These are phyloP conservation scores for Apaloderma vittatum DNA, from an alignment of 2,113 vertebrate genomes.

Conservation along the genomic window DNA sequence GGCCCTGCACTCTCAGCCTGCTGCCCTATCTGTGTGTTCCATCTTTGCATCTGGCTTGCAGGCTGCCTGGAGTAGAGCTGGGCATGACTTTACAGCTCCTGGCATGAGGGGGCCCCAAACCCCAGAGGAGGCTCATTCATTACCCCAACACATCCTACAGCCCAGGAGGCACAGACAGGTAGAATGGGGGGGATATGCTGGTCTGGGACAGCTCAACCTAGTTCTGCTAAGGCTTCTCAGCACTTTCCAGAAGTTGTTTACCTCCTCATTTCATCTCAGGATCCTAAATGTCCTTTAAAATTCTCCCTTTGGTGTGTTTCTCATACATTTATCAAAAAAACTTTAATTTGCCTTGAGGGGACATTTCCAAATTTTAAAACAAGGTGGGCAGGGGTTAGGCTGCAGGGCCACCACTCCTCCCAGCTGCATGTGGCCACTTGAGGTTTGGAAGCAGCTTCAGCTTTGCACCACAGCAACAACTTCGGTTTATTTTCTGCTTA, in stretches of 20 bases:
- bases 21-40: neutral
- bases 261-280: neutral
- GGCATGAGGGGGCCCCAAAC: rapidly evolving
- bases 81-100: neutral
- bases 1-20: neutral
- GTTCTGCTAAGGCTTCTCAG: neutral
- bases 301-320: neutral
- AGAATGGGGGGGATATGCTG: rapidly evolving
- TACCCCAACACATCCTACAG: neutral
- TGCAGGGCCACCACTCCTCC: neutral
- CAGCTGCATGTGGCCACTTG: neutral
- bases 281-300: neutral
- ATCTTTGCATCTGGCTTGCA: neutral
- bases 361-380: neutral
- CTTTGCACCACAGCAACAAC: neutral
- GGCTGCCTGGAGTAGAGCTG: neutral
- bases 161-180: neutral
- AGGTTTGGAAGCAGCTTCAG: neutral
- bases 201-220: neutral
- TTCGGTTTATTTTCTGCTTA: neutral
- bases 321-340: neutral
- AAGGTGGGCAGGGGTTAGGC: neutral
- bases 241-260: neutral
- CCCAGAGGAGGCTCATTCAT: neutral
- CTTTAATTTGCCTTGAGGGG: neutral